These are phyloP conservation scores for Hystrix brachyura DNA, from an alignment of 2,113 vertebrate genomes.

Conservation along the genomic window DNA sequence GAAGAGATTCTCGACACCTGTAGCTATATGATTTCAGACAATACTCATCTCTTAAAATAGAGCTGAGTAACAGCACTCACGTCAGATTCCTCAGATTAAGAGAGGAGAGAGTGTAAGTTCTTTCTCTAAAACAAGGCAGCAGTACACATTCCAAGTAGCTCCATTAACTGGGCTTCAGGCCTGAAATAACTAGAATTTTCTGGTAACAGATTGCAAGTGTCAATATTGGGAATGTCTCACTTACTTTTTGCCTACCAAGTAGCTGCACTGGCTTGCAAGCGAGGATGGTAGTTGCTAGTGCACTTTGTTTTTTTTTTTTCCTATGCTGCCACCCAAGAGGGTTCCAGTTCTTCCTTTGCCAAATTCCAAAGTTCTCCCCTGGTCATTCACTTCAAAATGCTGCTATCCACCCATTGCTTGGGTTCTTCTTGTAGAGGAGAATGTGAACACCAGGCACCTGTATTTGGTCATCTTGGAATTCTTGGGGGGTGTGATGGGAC, in stretches of 20 bases:
- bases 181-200: background rate
- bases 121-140: background rate
- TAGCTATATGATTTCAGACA: background rate
- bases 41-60: background rate
- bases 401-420: background rate
- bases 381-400: background rate
- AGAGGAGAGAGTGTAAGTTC: background rate
- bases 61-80: background rate
- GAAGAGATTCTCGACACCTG: background rate
- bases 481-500: background rate
- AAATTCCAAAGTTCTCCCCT: background rate
- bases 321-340: background rate
- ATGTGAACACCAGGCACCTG: background rate
- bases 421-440: background rate
- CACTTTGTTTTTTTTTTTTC: too few relatives aligned
- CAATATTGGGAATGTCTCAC: background rate
- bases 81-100: too few relatives aligned
- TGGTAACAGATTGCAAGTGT: background rate
- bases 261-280: background rate
- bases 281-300: background rate
- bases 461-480: background rate
- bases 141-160: background rate
- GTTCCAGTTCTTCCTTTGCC: background rate
- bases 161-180: background rate
- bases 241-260: background rate